These are phyloP conservation scores for Heterocephalus glaber DNA, from an alignment of 2,113 vertebrate species.

Conservation along the genomic window DNA sequence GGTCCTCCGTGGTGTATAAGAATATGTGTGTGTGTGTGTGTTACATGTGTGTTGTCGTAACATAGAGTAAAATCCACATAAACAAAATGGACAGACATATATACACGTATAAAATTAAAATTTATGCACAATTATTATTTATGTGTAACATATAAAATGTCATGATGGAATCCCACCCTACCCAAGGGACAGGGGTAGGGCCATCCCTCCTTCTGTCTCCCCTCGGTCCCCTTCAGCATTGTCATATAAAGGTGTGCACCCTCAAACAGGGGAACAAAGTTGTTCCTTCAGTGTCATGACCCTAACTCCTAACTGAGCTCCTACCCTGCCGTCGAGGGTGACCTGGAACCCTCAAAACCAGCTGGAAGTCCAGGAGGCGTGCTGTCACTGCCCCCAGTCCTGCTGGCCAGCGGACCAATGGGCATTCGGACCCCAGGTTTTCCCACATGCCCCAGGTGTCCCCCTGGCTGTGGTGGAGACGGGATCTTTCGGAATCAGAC, in stretches of 20 bases:
- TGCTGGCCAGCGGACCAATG: neutral
- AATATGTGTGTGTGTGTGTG: neutral
- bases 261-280: neutral
- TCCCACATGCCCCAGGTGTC: neutral
- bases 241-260: neutral
- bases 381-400: accelerated
- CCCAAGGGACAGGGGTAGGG: neutral
- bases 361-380: accelerated
- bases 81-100: neutral
- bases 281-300: neutral
- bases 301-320: neutral
- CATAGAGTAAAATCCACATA: neutral
- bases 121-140: no score
- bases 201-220: no score
- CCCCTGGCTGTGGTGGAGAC: neutral
- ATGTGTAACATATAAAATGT: neutral
- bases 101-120: neutral
- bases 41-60: no score
- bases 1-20: neutral
- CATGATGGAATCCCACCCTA: accelerated
- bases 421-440: accelerated
- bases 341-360: neutral
- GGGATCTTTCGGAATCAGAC: neutral
- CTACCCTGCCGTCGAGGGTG: accelerated
- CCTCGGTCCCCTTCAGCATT: neutral